Evolutionary conservation across 2,888 invertebrate species (phyloP), one percentile per base, ranked within the genome.

Genomic region (Pegoplata infirma): DNA sequence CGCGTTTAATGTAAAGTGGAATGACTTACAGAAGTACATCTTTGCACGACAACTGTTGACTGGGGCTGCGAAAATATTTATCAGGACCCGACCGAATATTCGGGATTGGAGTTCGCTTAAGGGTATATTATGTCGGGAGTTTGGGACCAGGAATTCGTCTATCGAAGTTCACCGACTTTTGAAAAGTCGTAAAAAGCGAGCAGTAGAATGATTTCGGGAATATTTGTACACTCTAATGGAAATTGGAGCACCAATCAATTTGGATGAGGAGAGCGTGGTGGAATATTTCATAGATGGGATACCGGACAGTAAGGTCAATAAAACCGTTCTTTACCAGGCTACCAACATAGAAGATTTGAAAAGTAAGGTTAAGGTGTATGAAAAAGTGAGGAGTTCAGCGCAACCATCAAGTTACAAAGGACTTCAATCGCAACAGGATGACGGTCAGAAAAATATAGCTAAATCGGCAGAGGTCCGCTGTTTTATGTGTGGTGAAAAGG

Each of bases 11-110:
- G 32, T 80, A 1, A 8, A 36, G 0, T 80, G 76, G 76, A 55
- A 51, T 12, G n/a, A 53, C 4, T 16, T 80, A 12, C 80, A 73
- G 55, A 66, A 69, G 8, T 78, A 53, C 21, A 73, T 81, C 1
- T 78, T 78, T 44, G 66, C 44, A 1, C 77, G 77, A 40, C 80
- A 78, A n/a, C 25, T 78, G 36, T 49, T 76, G 8, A 58, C 44
- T 25, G 80, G 75, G 1, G 78, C 78, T 1, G 78, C 80, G 5
- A 78, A 68, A 40, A 53, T 64, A 6, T 78, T 72, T 32, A 51
- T 75, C 7, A 49, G 76, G 47, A 81, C 71, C 12, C 74, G 79
- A 55, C 51, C 64, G 1, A 44, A 58, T 19, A 63, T 79, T 21
- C 63, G 21, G 3, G 56, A 71, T 47, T 82, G 80, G 77, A 6